These are phyloP conservation scores for Nomada fucata DNA, from an alignment of 2,888 invertebrate genomes.

Conservation along the genomic window DNA sequence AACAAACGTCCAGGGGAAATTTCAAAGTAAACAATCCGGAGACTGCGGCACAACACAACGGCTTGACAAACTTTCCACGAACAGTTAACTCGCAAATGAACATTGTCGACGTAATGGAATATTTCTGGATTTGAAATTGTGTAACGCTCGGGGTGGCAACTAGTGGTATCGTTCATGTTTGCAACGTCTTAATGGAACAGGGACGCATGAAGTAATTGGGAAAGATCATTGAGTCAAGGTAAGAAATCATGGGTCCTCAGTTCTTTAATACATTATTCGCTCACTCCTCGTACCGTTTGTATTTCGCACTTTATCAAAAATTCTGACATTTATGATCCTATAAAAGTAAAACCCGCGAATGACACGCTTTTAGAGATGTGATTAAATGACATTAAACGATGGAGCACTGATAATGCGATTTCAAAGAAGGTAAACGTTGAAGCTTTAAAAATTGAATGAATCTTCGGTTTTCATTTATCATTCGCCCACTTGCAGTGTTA, in stretches of 20 bases:
- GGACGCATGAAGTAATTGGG: neutral
- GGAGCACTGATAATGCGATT: too few relatives aligned
- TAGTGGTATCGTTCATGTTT: neutral
- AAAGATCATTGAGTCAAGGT: neutral
- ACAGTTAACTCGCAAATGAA: neutral
- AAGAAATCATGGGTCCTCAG: neutral
- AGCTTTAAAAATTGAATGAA: too few relatives aligned
- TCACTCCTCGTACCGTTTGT: neutral
- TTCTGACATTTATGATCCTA: too few relatives aligned
- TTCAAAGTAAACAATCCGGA: neutral
- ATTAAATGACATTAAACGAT: too few relatives aligned
- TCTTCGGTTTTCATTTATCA: too few relatives aligned
- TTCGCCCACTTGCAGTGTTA: too few relatives aligned
- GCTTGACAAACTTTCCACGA: neutral
- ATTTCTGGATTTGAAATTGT: neutral
- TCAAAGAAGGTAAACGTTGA: too few relatives aligned
- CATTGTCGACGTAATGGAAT: neutral
- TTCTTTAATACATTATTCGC: too few relatives aligned
- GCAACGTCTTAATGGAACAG: neutral
- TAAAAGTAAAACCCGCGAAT: too few relatives aligned
- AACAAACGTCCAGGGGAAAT: neutral
- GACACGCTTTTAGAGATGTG: too few relatives aligned
- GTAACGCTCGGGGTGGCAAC: neutral
- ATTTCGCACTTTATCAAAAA: too few relatives aligned
- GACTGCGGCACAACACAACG: neutral